These are phyloP conservation scores for Aratinga solstitialis DNA, from an alignment of 2,797 vertebrate genomes.

Conservation along the genomic window DNA sequence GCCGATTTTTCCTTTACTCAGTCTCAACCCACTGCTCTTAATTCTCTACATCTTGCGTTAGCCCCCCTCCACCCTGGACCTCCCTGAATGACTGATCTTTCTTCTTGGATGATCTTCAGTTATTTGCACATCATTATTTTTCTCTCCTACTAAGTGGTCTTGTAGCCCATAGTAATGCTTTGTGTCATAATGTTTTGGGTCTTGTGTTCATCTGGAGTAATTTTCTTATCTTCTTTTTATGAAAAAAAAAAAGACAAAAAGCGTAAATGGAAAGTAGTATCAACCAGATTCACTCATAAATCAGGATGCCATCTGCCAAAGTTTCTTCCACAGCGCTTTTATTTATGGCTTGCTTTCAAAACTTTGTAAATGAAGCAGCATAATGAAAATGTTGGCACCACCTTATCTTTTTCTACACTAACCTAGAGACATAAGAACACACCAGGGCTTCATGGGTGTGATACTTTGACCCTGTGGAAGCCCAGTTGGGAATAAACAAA, in stretches of 20 bases:
- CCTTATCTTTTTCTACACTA: conserved; percentile 29
- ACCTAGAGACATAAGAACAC: background rate
- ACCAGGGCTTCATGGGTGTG: background rate
- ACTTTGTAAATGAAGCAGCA: background rate
- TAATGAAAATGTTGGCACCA: conserved; percentile 44
- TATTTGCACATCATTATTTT: conserved; percentile 69
- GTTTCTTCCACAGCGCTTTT: conserved; percentile 25
- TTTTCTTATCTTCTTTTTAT: conserved; percentile 21
- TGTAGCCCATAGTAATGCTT: conserved; percentile 47
- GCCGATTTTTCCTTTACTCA: conserved; percentile 50
- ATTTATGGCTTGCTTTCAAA: conserved; percentile 47
- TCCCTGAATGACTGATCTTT: conserved; percentile 67
- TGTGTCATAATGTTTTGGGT: conserved; percentile 36
- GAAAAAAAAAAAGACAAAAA: conserved; percentile 1
- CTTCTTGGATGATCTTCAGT: conserved; percentile 64
- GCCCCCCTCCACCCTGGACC: conserved; percentile 51
- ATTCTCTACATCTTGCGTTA: conserved; percentile 19
- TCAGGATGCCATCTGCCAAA: conserved; percentile 43
- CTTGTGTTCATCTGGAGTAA: conserved; percentile 47
- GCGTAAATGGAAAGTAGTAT: conserved; percentile 36
- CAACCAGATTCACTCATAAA: background rate
- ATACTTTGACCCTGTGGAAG: conserved; percentile 10
- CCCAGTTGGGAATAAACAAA: background rate
- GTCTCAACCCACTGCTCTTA: conserved; percentile 27
- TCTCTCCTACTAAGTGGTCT: conserved; percentile 39